These are phyloP conservation scores for Cryptotermes secundus DNA, from an alignment of 1,140 invertebrate genomes.

Conservation along the genomic window DNA sequence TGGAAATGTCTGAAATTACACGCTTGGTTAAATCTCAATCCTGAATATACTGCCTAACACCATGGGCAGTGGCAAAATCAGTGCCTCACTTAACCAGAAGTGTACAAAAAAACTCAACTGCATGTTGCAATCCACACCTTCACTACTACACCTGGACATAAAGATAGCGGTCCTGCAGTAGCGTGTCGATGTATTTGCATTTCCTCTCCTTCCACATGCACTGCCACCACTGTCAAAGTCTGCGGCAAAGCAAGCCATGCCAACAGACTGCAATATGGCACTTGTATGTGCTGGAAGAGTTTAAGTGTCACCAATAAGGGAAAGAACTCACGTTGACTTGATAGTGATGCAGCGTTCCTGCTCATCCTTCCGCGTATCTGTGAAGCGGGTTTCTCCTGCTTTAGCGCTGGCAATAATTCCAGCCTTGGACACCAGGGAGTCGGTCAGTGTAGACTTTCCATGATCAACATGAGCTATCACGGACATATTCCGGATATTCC, in stretches of 20 bases:
- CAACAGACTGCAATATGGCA: slow-evolving; percentile 22
- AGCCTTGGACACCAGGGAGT: slow-evolving; percentile 98
- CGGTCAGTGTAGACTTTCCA: slow-evolving; percentile 98
- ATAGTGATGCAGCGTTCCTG: slow-evolving; percentile 99
- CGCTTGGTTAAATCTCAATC: too few relatives aligned
- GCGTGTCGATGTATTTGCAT: neutral
- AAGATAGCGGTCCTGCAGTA: slow-evolving; percentile 25
- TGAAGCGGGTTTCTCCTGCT: slow-evolving; percentile 98
- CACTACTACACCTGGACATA: slow-evolving; percentile 21
- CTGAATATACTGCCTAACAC: too few relatives aligned
- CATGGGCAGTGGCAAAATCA: too few relatives aligned
- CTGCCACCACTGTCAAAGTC: slow-evolving; percentile 5
- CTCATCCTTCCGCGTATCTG: slow-evolving; percentile 99
- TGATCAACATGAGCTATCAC: slow-evolving; percentile 99
- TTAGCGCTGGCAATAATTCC: slow-evolving; percentile 99
- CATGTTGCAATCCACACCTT: neutral
- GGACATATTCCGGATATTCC: slow-evolving; percentile 99
- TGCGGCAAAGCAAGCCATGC: neutral
- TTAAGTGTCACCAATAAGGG: neutral
- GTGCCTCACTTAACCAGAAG: too few relatives aligned
- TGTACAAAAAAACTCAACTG: too few relatives aligned
- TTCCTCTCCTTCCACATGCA: slow-evolving; percentile 22
- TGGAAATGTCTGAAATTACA: too few relatives aligned
- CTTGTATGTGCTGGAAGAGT: slow-evolving; percentile 24
- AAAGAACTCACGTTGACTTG: slow-evolving; percentile 92